Conservation (phyloP, 2,113 vertebrate genomes). For the Zapornia atra region DNA sequence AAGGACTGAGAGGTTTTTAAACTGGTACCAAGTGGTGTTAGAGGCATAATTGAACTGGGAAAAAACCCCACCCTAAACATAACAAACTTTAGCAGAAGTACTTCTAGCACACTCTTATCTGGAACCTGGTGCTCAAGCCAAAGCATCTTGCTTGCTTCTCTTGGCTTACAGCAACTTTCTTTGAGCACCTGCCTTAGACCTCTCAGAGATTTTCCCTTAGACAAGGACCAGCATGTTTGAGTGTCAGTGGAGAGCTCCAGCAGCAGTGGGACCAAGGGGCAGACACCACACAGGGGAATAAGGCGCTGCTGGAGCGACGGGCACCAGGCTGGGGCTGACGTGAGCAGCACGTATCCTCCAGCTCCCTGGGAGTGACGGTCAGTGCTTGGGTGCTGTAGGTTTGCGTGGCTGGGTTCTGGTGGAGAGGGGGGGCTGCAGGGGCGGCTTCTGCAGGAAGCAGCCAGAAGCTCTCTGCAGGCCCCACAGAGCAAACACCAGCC, state of each 20-base stretch:
- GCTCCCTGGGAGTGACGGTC: accelerated
- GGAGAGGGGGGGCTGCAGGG: too few species aligned
- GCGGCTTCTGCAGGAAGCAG: too few species aligned
- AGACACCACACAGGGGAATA: not conserved
- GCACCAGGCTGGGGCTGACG: not conserved
- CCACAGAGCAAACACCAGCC: too few species aligned
- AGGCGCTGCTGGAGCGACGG: not conserved
- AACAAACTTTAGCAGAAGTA: not conserved
- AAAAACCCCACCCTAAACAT: not conserved
- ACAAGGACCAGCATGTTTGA: not conserved
- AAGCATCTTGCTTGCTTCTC: not conserved
- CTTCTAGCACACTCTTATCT: not conserved
- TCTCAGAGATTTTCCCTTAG: not conserved
- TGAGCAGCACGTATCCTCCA: accelerated
- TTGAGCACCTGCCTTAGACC: not conserved
- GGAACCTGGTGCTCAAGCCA: not conserved
- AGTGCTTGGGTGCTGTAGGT: not conserved
- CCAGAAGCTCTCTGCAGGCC: too few species aligned
- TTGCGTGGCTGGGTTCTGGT: too few species aligned
- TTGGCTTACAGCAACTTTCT: not conserved
- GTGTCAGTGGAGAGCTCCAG: not conserved
- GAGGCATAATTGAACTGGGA: not conserved
- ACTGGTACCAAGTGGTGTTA: not conserved
- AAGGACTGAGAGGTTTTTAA: not conserved
- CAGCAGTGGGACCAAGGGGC: not conserved